A percentile compares a stretch with the other conserved stretches of the same genome.
Evolutionary conservation across 2,113 vertebrate species (phyloP).

Genomic region (Oreochromis spilurus): DNA sequence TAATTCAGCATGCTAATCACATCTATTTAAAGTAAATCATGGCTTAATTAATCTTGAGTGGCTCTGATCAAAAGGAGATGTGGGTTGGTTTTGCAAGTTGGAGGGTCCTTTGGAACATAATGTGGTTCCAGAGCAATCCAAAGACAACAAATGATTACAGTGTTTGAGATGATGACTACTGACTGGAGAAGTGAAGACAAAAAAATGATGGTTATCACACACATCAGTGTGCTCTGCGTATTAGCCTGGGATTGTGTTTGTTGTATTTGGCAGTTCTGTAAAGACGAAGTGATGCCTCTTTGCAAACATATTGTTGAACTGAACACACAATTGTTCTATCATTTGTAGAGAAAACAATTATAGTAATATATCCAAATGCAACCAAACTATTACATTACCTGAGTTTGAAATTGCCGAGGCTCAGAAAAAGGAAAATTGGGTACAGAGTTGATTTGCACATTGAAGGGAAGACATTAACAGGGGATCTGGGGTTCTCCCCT

Average conservation of each 20-base stretch:
- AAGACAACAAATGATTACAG: neutral
- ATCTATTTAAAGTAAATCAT: conserved; percentile 32
- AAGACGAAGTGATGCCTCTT: neutral
- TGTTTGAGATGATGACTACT: neutral
- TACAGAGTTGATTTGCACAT: neutral
- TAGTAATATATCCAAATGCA: neutral
- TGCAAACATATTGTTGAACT: neutral
- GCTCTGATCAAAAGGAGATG: conserved; percentile 40
- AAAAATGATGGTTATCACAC: conserved; percentile 15
- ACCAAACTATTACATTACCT: neutral
- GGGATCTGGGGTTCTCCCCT: neutral
- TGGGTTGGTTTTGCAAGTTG: neutral
- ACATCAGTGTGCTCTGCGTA: neutral
- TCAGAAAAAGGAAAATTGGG: neutral
- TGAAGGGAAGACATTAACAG: neutral
- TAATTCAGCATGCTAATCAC: conserved; percentile 36
- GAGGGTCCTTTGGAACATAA: neutral
- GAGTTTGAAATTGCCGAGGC: neutral
- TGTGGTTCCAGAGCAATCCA: neutral
- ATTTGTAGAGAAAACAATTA: neutral
- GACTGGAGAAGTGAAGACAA: neutral
- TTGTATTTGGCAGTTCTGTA: conserved; percentile 6
- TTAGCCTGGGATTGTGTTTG: neutral
- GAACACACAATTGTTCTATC: neutral
- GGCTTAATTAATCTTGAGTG: conserved; percentile 48